Conservation (phyloP, 1,140 invertebrate species). For the Apolygus lucorum region DNA sequence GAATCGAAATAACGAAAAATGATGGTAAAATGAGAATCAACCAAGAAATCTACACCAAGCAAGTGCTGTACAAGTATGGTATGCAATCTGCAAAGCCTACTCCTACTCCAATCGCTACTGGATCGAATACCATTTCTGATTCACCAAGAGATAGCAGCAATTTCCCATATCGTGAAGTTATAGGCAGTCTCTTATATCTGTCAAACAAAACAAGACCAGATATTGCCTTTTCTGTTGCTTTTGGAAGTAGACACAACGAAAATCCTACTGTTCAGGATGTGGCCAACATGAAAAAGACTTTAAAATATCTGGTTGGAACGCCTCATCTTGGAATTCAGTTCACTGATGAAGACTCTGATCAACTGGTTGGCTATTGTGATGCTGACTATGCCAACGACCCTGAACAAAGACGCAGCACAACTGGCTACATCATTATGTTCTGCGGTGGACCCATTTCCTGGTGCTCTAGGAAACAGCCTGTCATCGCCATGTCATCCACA, state of each 20-base stretch:
- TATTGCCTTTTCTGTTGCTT: slow-evolving; percentile 36
- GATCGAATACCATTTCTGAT: not conserved
- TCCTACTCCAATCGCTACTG: slow-evolving; percentile 17
- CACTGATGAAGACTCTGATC: not conserved
- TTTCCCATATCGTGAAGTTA: slow-evolving; percentile 31
- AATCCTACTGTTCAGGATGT: slow-evolving; percentile 20
- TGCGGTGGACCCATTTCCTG: slow-evolving; percentile 26
- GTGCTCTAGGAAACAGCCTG: slow-evolving; percentile 25
- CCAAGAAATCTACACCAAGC: slow-evolving; percentile 9
- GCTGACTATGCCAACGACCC: slow-evolving; percentile 23
- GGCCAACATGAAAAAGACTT: slow-evolving; percentile 22
- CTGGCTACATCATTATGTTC: slow-evolving; percentile 26
- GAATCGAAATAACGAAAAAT: not conserved
- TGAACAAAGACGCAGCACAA: slow-evolving; percentile 18
- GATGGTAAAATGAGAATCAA: not conserved
- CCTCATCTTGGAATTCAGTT: slow-evolving; percentile 13
- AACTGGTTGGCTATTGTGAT: slow-evolving; percentile 24
- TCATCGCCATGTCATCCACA: slow-evolving; percentile 19
- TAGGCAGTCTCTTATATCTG: slow-evolving; percentile 38
- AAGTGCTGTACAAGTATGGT: slow-evolving; percentile 6
- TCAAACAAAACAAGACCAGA: slow-evolving; percentile 37
- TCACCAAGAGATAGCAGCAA: not conserved
- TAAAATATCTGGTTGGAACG: slow-evolving; percentile 27
- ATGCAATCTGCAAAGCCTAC: not conserved
- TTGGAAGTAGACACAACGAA: slow-evolving; percentile 26